These are phyloP conservation scores for Bolborhynchus lineola DNA, from an alignment of 2,113 vertebrate species.

Conservation along the genomic window DNA sequence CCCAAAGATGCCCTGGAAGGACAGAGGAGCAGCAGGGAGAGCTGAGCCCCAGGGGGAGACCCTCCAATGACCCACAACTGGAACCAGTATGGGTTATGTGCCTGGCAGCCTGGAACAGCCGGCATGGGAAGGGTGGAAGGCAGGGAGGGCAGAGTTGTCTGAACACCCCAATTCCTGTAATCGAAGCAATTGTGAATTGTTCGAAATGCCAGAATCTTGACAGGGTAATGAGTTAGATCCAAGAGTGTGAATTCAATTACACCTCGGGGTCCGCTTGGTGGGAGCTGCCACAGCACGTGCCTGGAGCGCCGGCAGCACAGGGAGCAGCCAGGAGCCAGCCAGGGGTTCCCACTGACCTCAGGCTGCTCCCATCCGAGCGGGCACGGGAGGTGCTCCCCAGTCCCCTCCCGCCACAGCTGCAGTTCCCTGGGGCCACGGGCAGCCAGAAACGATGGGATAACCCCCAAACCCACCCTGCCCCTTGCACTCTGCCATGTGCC, in stretches of 20 bases:
- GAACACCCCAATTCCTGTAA: conserved; percentile 56
- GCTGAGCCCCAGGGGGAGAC: neutral
- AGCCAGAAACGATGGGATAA: neutral
- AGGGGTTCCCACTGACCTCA: fast-evolving
- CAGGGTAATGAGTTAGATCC: conserved; percentile 60
- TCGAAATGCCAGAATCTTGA: conserved; percentile 60
- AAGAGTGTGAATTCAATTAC: conserved; percentile 56
- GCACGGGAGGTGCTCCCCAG: too few relatives aligned
- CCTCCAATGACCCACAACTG: fast-evolving
- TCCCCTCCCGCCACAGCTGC: neutral
- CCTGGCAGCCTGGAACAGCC: conserved; percentile 9
- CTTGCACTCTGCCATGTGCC: fast-evolving
- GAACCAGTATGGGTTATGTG: neutral
- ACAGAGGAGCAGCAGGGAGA: neutral
- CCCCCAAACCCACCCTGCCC: neutral
- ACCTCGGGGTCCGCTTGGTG: neutral
- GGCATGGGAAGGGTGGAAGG: neutral
- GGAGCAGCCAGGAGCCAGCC: neutral
- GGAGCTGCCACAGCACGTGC: neutral
- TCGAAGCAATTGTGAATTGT: conserved; percentile 64
- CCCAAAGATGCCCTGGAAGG: too few relatives aligned
- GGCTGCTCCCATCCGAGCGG: fast-evolving
- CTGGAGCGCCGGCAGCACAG: fast-evolving
- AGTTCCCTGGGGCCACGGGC: neutral
- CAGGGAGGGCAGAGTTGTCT: conserved; percentile 55